Base-by-base conservation (phyloP, 1,140 invertebrate genomes). In the Diabrotica virgifera region DNA sequence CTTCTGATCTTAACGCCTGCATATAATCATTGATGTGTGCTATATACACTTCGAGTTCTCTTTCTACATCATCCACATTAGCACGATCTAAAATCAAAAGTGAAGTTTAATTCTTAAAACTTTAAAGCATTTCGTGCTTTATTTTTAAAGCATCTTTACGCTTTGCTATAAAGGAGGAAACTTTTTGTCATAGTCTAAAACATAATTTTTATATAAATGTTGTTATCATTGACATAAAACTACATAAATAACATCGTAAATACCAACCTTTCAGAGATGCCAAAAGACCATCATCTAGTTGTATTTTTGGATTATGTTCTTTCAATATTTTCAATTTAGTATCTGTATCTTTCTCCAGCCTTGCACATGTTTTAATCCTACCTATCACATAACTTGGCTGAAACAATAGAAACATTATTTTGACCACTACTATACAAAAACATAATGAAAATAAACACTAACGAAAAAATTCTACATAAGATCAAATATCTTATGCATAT, bases 1-100 rank as follows among this genome's bases (percentile, higher is more conserved):
- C 88, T 80, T 95, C 92, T 51, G 88, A 83, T 70, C 93, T 89
- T 35, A 96, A 81, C 13, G 90, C 86, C 65, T 87, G 84, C 7
- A 95, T 89, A 77, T 91, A 94, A 52, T 86, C 86, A 74, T 94
- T 91, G 61, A 96, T 85, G 72, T 89, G 90, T 51, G 80, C 80
- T 53, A 90, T 87, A 24, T 90, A 91, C 54, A 90, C 86, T 70
- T 95, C 93, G 65, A 97, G 85, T 73, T 97, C 94, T 65, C 88
- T 88, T 69, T 91, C 89, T n/a, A 93, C 90, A 77, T 96, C 92
- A 70, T 94, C 91, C 24, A 93, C 90, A 76, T 90, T 86, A 66
- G 87, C 85, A 70, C 91, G 85, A 77, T 96, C 94, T 90, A 74
- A 63, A 64, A 64, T 35, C 4, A 12, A 58, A 58, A 56, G 4